These are phyloP conservation scores for Cardinalis cardinalis DNA, from an alignment of 2,113 vertebrate species.

Conservation along the genomic window DNA sequence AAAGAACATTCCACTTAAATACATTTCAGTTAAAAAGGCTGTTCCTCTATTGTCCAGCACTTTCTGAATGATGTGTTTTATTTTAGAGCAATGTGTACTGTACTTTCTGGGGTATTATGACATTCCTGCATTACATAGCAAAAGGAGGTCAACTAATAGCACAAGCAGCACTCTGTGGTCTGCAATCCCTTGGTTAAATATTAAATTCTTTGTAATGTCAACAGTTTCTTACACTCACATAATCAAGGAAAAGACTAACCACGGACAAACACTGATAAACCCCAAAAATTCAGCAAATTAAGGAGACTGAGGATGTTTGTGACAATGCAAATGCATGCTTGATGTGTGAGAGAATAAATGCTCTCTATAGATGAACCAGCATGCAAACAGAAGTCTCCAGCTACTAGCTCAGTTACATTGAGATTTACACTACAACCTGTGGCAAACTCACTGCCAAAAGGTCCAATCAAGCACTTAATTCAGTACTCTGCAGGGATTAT, in stretches of 20 bases:
- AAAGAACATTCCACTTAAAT: neutral
- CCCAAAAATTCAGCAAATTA: neutral
- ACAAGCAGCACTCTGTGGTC: neutral
- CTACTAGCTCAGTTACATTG: neutral
- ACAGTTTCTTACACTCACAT: neutral
- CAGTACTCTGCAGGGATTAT: neutral
- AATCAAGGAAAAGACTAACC: neutral
- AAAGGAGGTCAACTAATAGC: neutral
- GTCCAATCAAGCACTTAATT: neutral
- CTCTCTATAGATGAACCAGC: neutral
- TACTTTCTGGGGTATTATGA: neutral
- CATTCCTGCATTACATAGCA: neutral
- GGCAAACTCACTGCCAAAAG: neutral
- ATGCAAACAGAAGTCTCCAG: neutral
- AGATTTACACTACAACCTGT: neutral
- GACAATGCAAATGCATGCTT: neutral
- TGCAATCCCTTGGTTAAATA: neutral
- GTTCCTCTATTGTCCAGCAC: neutral
- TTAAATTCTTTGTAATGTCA: neutral
- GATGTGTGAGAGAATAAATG: neutral
- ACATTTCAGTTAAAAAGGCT: neutral
- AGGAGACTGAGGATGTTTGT: neutral
- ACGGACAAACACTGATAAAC: neutral
- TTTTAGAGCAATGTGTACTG: neutral
- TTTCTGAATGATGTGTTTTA: rapidly evolving